phyloP scores from a whole-genome alignment of 2,113 vertebrate genomes.

The Brienomyrus brachyistius region DNA sequence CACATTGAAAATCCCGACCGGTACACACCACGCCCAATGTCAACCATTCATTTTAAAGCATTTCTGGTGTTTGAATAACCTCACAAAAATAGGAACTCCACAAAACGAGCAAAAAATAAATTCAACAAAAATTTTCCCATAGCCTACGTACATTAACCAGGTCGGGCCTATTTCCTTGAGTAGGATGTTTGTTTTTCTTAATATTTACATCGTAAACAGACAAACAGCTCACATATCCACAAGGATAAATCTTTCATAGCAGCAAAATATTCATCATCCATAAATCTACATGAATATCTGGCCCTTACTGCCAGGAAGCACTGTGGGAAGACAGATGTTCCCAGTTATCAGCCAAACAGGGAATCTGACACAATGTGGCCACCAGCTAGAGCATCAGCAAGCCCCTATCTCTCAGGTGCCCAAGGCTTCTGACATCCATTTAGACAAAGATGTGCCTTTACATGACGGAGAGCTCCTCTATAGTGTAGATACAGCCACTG shows the following conservation, averaged over 20 bases:
- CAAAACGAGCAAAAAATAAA: background rate
- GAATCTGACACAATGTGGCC: background rate
- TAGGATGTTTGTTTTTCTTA: background rate
- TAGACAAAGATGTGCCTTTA: background rate
- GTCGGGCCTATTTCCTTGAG: background rate
- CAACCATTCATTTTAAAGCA: background rate
- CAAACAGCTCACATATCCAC: background rate
- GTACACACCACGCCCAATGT: background rate
- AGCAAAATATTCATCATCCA: background rate
- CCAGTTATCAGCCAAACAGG: background rate
- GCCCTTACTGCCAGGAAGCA: background rate
- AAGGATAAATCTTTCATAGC: background rate
- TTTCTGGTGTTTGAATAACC: background rate
- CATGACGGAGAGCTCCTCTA: background rate
- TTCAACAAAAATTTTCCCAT: background rate
- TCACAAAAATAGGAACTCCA: background rate
- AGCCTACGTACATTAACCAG: background rate
- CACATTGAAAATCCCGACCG: background rate
- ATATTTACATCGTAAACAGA: background rate
- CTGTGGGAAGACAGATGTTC: background rate
- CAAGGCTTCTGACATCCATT: background rate
- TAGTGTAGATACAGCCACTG: background rate
- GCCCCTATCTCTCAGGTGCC: background rate
- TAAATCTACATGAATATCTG: background rate
- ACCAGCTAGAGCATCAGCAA: background rate